These are phyloP conservation scores for Candidula unifasciata DNA, from an alignment of 2,888 invertebrate species.

Conservation along the genomic window DNA sequence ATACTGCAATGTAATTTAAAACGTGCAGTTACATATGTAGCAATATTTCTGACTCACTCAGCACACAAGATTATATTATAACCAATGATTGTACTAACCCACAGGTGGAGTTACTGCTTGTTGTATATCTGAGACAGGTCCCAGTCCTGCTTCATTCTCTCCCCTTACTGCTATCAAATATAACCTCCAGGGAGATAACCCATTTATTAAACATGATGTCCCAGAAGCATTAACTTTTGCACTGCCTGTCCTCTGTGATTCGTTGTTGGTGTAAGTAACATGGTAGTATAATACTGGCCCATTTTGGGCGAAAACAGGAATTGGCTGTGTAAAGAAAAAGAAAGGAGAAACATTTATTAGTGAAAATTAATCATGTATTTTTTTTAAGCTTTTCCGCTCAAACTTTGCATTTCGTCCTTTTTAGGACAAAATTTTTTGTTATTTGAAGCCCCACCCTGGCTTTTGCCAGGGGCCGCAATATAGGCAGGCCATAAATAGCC, in stretches of 20 bases:
- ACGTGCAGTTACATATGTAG: too few species aligned
- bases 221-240: conserved; percentile 10
- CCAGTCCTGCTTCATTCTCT: conserved; percentile 65
- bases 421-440: too few species aligned
- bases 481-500: too few species aligned
- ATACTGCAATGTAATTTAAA: too few species aligned
- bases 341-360: too few species aligned
- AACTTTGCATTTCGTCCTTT: too few species aligned
- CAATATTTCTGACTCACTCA: too few species aligned
- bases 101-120: conserved; percentile 61
- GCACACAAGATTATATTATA: too few species aligned
- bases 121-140: conserved; percentile 54
- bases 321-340: conserved; percentile 28
- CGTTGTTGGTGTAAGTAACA: conserved; percentile 22
- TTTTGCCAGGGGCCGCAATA: too few species aligned
- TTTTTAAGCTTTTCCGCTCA: too few species aligned
- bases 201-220: conserved; percentile 57
- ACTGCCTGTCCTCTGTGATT: not conserved
- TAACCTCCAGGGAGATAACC: conserved; percentile 67
- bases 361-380: too few species aligned
- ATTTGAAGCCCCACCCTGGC: too few species aligned
- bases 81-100: conserved; percentile 55
- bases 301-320: conserved; percentile 46
- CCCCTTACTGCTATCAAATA: conserved; percentile 63
- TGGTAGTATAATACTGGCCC: conserved; percentile 54